phyloP scores from a whole-genome alignment of 2,797 vertebrate genomes.

The Oryzias dopingdopingensis region DNA sequence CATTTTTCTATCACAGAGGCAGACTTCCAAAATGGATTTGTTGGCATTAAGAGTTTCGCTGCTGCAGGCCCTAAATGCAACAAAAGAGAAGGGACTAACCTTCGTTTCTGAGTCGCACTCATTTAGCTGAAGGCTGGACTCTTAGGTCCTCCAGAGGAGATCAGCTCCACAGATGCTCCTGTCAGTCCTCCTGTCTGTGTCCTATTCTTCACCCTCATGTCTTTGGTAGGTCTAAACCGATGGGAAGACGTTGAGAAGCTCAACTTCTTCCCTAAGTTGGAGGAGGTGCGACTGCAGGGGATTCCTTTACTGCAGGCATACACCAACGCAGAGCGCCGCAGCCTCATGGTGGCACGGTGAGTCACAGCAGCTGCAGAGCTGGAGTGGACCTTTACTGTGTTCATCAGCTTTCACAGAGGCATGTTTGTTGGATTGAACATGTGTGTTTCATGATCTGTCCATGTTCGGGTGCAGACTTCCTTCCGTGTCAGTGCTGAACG shows the following conservation, averaged over 20 bases:
- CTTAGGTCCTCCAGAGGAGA: too few relatives aligned
- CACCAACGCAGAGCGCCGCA: conserved; percentile 90
- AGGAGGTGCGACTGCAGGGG: conserved; percentile 92
- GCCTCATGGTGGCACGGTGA: conserved; percentile 89
- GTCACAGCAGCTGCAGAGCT: background rate
- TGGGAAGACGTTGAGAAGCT: conserved; percentile 98
- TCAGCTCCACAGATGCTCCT: too few relatives aligned
- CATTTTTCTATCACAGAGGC: too few relatives aligned
- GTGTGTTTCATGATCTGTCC: background rate
- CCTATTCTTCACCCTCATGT: background rate
- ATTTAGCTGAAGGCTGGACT: too few relatives aligned
- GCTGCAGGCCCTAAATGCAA: too few relatives aligned
- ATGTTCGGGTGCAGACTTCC: conserved; percentile 80
- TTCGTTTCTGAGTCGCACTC: too few relatives aligned
- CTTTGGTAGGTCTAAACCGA: conserved; percentile 83
- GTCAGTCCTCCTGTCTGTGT: too few relatives aligned
- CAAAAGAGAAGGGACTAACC: too few relatives aligned
- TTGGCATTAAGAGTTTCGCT: too few relatives aligned
- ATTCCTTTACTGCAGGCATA: conserved; percentile 93
- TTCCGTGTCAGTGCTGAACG: conserved; percentile 87
- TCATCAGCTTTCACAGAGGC: background rate
- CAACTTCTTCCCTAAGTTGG: conserved; percentile 93
- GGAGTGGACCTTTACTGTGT: background rate
- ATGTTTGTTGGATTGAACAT: background rate
- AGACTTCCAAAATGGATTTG: too few relatives aligned